These are phyloP conservation scores for Leptinotarsa haldemani DNA, from an alignment of 2,888 invertebrate genomes.

Conservation along the genomic window DNA sequence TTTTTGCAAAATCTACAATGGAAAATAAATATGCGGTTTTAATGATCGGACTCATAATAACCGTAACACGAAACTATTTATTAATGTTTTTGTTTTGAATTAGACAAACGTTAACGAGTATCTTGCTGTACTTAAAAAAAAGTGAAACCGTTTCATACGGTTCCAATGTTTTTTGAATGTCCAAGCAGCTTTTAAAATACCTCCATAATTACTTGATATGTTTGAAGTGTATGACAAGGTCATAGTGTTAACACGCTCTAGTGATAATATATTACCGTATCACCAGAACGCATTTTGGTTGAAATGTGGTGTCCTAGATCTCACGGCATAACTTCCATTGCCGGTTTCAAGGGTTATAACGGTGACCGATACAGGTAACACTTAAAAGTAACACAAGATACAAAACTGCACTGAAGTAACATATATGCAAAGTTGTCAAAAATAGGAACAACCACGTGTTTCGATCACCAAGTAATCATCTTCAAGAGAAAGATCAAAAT, in stretches of 20 bases:
- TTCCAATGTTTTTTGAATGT: not conserved
- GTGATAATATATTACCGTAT: not conserved
- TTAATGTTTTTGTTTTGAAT: not conserved
- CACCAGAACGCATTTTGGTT: not conserved
- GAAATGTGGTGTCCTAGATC: too few species aligned
- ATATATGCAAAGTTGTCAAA: too few species aligned
- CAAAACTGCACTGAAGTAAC: too few species aligned
- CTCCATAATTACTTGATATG: not conserved
- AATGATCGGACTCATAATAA: not conserved
- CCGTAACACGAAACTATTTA: not conserved
- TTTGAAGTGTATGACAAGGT: not conserved
- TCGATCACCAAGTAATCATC: too few species aligned
- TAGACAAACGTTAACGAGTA: not conserved
- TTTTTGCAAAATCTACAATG: conserved; percentile 1
- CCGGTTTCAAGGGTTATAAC: too few species aligned
- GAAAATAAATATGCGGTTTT: not conserved
- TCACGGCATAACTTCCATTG: too few species aligned
- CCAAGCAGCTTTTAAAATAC: not conserved
- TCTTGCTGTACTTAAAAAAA: not conserved
- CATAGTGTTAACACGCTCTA: not conserved
- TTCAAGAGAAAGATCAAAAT: too few species aligned
- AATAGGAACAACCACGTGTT: too few species aligned
- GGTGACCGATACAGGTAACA: too few species aligned
- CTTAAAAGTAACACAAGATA: too few species aligned
- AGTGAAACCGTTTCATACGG: conserved; percentile 15